phyloP scores from a whole-genome alignment of 1,140 invertebrate species.

The Magallana ariakensis region DNA sequence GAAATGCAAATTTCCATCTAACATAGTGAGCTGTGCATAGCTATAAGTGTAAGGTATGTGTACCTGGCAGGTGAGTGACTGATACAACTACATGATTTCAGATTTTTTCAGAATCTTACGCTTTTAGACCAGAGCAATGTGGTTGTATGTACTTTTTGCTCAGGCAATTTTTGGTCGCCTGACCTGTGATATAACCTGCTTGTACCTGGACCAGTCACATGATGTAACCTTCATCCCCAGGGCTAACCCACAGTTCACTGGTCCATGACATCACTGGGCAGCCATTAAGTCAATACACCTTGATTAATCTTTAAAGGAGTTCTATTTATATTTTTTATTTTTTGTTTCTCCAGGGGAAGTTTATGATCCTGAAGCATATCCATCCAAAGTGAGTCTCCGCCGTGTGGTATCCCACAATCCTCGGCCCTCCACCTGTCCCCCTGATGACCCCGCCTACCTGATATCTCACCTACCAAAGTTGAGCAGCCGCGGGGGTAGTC shows the following conservation, averaged over 20 bases:
- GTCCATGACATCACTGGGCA: background rate
- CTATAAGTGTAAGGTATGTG: no score
- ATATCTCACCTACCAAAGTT: slow-evolving; percentile 29
- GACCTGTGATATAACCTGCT: no score
- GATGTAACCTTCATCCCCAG: background rate
- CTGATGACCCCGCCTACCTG: slow-evolving; percentile 30
- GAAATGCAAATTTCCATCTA: no score
- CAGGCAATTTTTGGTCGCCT: no score
- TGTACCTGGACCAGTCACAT: background rate
- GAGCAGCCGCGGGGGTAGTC: background rate
- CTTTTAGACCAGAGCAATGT: no score
- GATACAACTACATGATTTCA: no score
- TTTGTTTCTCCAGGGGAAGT: slow-evolving; percentile 47
- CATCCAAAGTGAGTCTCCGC: slow-evolving; percentile 33
- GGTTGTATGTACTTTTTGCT: no score
- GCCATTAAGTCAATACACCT: background rate
- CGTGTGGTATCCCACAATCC: slow-evolving; percentile 12
- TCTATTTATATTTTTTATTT: background rate
- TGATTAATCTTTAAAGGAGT: background rate
- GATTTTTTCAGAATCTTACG: no score
- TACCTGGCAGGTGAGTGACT: no score
- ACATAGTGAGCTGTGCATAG: no score
- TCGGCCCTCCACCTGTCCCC: slow-evolving; percentile 43
- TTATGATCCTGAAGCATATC: slow-evolving; percentile 44
- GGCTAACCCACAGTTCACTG: background rate